Conservation (phyloP, 2,113 vertebrate species). For the Oceanodroma tethys region DNA sequence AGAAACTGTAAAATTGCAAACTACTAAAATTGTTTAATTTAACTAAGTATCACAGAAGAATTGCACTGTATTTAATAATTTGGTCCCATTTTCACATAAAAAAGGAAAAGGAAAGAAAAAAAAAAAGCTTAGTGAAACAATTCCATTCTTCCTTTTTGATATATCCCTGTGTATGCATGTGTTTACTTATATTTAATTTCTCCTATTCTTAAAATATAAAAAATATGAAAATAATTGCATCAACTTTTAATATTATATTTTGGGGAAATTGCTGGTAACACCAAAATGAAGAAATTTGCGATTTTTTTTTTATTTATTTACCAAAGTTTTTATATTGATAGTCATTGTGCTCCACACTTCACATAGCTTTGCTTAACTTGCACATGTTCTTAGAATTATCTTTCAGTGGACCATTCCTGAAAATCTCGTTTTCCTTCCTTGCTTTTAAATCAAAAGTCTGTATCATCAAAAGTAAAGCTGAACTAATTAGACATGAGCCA, state of each 20-base stretch:
- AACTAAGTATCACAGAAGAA: background rate
- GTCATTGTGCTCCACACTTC: background rate
- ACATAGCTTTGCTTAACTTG: background rate
- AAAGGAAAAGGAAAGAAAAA: background rate
- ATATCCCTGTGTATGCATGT: background rate
- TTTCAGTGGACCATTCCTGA: background rate
- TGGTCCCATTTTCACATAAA: background rate
- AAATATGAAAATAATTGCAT: background rate
- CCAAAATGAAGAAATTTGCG: background rate
- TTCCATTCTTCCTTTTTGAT: background rate
- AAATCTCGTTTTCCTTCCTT: background rate
- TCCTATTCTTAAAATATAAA: background rate
- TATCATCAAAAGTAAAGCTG: constrained; percentile 23
- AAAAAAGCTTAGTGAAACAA: background rate
- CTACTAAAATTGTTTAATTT: background rate
- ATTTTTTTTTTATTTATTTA: background rate
- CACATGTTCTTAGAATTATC: background rate
- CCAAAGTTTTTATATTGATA: background rate
- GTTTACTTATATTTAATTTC: background rate
- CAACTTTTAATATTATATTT: background rate
- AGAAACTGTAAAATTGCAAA: background rate
- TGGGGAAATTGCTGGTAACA: background rate
- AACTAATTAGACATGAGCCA: constrained; percentile 11
- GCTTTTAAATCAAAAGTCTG: constrained; percentile 10
- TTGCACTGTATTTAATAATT: background rate